These are phyloP conservation scores for Athrips mouffetella DNA, from an alignment of 2,888 invertebrate species.

Conservation along the genomic window DNA sequence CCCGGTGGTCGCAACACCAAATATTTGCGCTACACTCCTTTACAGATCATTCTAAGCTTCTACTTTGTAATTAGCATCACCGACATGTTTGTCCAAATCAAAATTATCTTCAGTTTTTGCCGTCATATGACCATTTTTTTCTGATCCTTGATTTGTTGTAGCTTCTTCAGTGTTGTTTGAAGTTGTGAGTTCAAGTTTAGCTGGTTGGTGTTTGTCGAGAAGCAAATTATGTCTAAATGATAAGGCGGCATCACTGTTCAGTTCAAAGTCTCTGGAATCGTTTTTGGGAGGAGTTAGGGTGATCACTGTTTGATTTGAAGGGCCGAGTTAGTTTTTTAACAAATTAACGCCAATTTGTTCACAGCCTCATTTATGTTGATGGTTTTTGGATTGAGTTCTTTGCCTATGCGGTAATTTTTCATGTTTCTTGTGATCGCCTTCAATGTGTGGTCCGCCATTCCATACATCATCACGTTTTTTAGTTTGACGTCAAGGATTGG, in stretches of 20 bases:
- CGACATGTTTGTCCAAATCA: conserved; percentile 42
- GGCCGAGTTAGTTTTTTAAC: conserved; percentile 47
- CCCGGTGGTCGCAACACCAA: conserved; percentile 52
- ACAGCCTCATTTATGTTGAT: conserved; percentile 29
- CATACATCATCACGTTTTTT: conserved; percentile 2
- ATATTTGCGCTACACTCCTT: conserved; percentile 54
- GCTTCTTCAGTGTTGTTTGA: background rate
- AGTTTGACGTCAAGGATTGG: background rate
- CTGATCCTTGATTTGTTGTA: background rate
- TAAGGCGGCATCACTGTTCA: conserved; percentile 24
- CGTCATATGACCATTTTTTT: conserved; percentile 10
- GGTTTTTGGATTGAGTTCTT: conserved; percentile 41
- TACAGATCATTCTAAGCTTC: conserved; percentile 30
- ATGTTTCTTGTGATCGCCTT: conserved; percentile 19
- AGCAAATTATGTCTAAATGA: conserved; percentile 10
- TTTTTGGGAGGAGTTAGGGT: conserved; percentile 32
- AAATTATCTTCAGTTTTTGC: conserved; percentile 29
- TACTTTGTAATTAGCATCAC: conserved; percentile 52
- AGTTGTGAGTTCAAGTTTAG: background rate
- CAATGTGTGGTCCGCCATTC: conserved; percentile 37
- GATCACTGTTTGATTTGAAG: conserved; percentile 47
- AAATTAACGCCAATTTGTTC: conserved; percentile 55
- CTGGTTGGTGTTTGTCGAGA: background rate
- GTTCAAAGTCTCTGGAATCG: conserved; percentile 28
- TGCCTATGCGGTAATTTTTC: conserved; percentile 27